phyloP scores from a whole-genome alignment of 2,888 invertebrate species.

The Andrena marginata region DNA sequence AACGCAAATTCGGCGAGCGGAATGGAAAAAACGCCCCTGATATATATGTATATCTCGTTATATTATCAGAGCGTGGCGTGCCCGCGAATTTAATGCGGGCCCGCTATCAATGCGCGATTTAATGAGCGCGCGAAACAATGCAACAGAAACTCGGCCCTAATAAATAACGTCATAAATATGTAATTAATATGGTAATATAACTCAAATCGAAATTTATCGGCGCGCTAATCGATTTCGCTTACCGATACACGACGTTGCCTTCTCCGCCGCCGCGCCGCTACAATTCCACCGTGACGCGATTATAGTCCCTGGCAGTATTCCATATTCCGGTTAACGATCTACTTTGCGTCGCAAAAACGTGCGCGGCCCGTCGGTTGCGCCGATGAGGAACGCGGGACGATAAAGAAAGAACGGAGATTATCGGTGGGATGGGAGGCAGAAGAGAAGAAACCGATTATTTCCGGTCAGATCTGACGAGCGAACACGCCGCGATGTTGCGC shows the following conservation, averaged over 20 bases:
- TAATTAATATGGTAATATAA: constrained; percentile 66
- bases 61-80: constrained; percentile 50
- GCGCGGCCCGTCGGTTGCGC: constrained; percentile 22
- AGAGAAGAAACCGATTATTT: constrained; percentile 16
- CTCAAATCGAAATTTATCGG: constrained; percentile 57
- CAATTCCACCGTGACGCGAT: constrained; percentile 57
- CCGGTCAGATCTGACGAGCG: neutral
- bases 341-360: constrained; percentile 54
- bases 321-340: constrained; percentile 54
- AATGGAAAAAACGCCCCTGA: constrained; percentile 34
- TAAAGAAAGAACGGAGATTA: constrained; percentile 41
- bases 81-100: constrained; percentile 52
- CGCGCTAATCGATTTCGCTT: constrained; percentile 58
- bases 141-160: constrained; percentile 57
- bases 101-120: constrained; percentile 59
- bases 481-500: neutral
- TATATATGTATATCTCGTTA: constrained; percentile 57
- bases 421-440: neutral
- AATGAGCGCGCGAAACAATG: constrained; percentile 62
- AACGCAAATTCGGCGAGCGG: constrained; percentile 49
- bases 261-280: constrained; percentile 19
- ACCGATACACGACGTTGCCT: constrained; percentile 46
- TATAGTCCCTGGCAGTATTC: constrained; percentile 61
- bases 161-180: constrained; percentile 64
- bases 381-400: constrained; percentile 36